Percentiles rank a stretch among this genome's conserved stretches.
phyloP scores from a whole-genome alignment of 2,797 vertebrate genomes.

The Limnodromus scolopaceus region DNA sequence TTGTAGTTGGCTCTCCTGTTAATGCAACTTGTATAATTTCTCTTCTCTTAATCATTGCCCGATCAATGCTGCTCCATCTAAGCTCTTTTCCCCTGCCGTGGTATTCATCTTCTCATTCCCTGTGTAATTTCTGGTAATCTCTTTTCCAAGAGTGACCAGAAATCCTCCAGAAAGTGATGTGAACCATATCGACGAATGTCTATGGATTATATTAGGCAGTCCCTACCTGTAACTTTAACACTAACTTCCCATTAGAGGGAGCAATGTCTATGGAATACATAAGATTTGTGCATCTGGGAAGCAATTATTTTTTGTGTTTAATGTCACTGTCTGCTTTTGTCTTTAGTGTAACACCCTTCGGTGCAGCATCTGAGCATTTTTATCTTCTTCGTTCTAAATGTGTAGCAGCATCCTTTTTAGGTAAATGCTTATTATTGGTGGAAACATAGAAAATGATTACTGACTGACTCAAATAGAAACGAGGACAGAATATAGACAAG shows the following conservation, averaged over 20 bases:
- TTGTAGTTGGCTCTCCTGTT: not conserved
- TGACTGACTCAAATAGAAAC: not conserved
- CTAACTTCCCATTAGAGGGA: conserved; percentile 29
- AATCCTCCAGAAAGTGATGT: not conserved
- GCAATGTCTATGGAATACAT: not conserved
- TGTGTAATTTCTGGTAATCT: not conserved
- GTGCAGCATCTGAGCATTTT: not conserved
- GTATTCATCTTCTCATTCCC: not conserved
- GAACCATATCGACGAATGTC: not conserved
- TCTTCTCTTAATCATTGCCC: not conserved
- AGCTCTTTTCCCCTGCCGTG: not conserved
- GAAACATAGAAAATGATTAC: not conserved
- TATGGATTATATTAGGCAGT: not conserved
- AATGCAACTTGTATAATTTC: not conserved
- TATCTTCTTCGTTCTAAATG: not conserved
- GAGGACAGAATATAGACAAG: not conserved
- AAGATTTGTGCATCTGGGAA: not conserved
- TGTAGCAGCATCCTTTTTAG: not conserved
- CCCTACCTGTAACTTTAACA: not conserved
- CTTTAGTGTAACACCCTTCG: not conserved
- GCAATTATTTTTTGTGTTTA: not conserved
- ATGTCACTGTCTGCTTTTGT: not conserved
- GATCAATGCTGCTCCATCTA: not conserved
- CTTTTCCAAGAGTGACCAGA: not conserved
- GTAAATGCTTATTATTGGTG: not conserved